Conservation (phyloP, 1,140 invertebrate species). For the Drosophila pseudoananassae region DNA sequence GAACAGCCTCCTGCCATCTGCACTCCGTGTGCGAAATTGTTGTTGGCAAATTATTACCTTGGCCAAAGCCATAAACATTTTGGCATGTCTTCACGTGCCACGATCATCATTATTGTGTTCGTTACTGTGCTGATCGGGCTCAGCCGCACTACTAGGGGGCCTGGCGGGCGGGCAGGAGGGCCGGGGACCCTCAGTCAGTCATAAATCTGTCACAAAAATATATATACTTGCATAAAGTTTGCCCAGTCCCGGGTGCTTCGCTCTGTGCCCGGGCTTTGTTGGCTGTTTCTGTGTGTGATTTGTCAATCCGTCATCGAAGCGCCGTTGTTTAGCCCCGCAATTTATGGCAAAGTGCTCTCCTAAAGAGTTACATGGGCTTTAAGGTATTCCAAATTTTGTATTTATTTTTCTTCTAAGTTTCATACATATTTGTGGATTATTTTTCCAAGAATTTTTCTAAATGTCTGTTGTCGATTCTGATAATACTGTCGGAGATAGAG, state of each 20-base stretch:
- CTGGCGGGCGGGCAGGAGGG: neutral
- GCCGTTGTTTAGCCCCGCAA: conserved; percentile 60
- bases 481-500: no score
- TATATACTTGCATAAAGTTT: conserved; percentile 52
- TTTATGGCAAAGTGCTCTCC: conserved; percentile 48
- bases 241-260: conserved; percentile 9
- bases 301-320: conserved; percentile 81
- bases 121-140: conserved; percentile 25
- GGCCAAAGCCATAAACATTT: conserved; percentile 73
- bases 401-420: no score
- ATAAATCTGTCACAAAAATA: conserved; percentile 78
- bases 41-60: conserved; percentile 81
- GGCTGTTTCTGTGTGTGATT: conserved; percentile 40
- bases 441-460: no score
- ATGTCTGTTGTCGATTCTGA: no score
- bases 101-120: conserved; percentile 42
- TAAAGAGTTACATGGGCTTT: neutral
- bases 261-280: conserved; percentile 9
- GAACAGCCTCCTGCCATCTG: conserved; percentile 47
- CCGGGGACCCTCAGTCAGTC: conserved; percentile 59
- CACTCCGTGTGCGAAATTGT: conserved; percentile 36
- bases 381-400: no score
- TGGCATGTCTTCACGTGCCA: conserved; percentile 79
- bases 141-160: neutral
- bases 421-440: no score